Evolutionary conservation across 1,140 invertebrate genomes (phyloP).

Genomic region (Drosophila malerkotliana): DNA sequence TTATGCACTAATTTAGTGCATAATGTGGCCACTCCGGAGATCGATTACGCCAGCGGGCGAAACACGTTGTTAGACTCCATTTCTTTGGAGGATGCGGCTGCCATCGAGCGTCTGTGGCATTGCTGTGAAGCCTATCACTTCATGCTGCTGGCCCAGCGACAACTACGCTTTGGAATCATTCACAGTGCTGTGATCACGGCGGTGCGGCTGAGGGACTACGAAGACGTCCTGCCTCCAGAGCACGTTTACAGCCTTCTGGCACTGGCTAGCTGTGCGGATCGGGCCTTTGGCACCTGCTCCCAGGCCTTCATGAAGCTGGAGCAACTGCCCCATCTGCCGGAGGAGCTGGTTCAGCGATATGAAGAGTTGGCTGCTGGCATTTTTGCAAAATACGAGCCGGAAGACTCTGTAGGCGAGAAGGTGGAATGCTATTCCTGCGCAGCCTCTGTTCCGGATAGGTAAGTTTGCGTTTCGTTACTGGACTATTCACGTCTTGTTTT

Average conservation of each 20-base stretch:
- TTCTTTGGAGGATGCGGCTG: conserved; percentile 84
- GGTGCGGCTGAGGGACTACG: conserved; percentile 91
- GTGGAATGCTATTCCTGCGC: conserved; percentile 91
- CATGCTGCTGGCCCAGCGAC: conserved; percentile 91
- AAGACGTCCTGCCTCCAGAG: conserved; percentile 90
- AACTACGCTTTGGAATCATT: conserved; percentile 90
- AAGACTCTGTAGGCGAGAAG: conserved; percentile 86
- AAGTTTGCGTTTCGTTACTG: conserved; percentile 39
- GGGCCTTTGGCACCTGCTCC: conserved; percentile 89
- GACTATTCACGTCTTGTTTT: not conserved
- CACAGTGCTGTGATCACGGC: conserved; percentile 93
- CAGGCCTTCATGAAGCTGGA: conserved; percentile 98
- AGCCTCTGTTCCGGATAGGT: conserved; percentile 91
- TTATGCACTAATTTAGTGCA: no score
- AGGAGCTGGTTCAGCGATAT: conserved; percentile 87
- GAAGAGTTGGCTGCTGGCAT: conserved; percentile 91
- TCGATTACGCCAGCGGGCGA: conserved; percentile 72
- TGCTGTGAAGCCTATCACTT: conserved; percentile 96
- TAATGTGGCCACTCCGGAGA: conserved; percentile 61
- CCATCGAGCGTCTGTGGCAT: conserved; percentile 92
- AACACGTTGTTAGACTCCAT: conserved; percentile 82
- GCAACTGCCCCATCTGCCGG: conserved; percentile 86
- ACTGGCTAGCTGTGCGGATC: conserved; percentile 89
- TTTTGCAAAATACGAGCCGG: conserved; percentile 91
- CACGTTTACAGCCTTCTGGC: conserved; percentile 91